phyloP scores from a whole-genome alignment of 1,140 invertebrate species.

The Glomeris maerens region DNA sequence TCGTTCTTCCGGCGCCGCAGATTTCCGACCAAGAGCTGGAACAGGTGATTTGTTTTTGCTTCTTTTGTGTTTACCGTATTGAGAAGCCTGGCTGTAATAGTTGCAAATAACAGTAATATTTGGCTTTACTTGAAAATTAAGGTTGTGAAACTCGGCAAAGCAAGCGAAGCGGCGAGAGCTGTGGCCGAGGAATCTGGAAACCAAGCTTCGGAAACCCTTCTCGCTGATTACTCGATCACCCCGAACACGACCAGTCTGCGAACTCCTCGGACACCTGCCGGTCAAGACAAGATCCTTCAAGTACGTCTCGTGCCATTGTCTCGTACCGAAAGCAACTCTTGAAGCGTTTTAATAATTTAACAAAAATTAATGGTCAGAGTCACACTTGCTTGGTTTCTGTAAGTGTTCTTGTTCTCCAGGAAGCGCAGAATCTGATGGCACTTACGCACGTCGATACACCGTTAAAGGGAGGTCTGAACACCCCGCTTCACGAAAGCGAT shows the following conservation, averaged over 20 bases:
- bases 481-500: slow-evolving; percentile 74
- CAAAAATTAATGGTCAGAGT: too few relatives aligned
- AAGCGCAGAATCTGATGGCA: slow-evolving; percentile 97
- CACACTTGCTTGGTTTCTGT: too few relatives aligned
- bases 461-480: slow-evolving; percentile 86
- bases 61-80: slow-evolving; percentile 1
- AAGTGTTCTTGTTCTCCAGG: too few relatives aligned
- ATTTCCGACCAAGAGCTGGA: slow-evolving; percentile 68
- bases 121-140: slow-evolving; percentile 32
- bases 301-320: too few relatives aligned
- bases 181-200: slow-evolving; percentile 69
- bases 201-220: slow-evolving; percentile 63
- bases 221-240: slow-evolving; percentile 82
- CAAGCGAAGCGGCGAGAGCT: slow-evolving; percentile 84
- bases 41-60: slow-evolving; percentile 35
- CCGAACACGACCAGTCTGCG: slow-evolving; percentile 45
- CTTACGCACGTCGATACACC: slow-evolving; percentile 94
- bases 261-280: slow-evolving; percentile 77
- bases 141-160: slow-evolving; percentile 92
- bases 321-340: too few relatives aligned
- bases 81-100: slow-evolving; percentile 2
- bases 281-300: slow-evolving; percentile 45
- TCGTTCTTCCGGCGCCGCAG: slow-evolving; percentile 91
- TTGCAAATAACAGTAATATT: slow-evolving; percentile 8
- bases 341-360: too few relatives aligned